phyloP scores from a whole-genome alignment of 2,113 vertebrate genomes.

The Perca fluviatilis region DNA sequence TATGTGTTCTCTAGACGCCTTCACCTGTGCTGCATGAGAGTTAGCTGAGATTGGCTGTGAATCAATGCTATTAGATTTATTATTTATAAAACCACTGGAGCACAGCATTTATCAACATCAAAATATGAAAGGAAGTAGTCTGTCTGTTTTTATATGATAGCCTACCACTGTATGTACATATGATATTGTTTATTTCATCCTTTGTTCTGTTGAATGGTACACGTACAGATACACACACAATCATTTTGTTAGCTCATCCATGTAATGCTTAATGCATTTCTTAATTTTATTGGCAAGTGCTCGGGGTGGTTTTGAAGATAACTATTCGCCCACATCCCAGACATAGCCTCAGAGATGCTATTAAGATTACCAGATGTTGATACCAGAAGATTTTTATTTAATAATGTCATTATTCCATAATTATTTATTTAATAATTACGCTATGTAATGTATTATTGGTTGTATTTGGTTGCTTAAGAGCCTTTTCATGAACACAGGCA shows the following conservation, averaged over 20 bases:
- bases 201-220: conserved; percentile 1
- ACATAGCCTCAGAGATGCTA: conserved; percentile 34
- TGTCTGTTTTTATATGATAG: conserved; percentile 22
- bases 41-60: conserved; percentile 43
- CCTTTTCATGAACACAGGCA: not conserved
- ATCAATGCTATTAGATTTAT: conserved; percentile 63
- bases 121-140: conserved; percentile 26
- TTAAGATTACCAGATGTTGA: conserved; percentile 49
- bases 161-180: conserved; percentile 14
- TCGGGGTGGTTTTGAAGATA: conserved; percentile 42
- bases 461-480: conserved; percentile 11
- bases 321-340: conserved; percentile 14
- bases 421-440: conserved; percentile 44
- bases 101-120: conserved; percentile 42
- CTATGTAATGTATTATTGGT: no score
- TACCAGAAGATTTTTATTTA: conserved; percentile 32
- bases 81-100: conserved; percentile 60
- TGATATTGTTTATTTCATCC: conserved; percentile 6
- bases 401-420: conserved; percentile 39
- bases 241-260: conserved; percentile 33
- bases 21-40: conserved; percentile 53
- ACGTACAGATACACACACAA: not conserved
- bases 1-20: conserved; percentile 32
- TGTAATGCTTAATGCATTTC: conserved; percentile 36
- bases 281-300: conserved; percentile 28